A percentile compares a stretch with the other conserved stretches of the same genome.
phyloP scores from a whole-genome alignment of 2,113 vertebrate genomes.

The Dasyprocta punctata region DNA sequence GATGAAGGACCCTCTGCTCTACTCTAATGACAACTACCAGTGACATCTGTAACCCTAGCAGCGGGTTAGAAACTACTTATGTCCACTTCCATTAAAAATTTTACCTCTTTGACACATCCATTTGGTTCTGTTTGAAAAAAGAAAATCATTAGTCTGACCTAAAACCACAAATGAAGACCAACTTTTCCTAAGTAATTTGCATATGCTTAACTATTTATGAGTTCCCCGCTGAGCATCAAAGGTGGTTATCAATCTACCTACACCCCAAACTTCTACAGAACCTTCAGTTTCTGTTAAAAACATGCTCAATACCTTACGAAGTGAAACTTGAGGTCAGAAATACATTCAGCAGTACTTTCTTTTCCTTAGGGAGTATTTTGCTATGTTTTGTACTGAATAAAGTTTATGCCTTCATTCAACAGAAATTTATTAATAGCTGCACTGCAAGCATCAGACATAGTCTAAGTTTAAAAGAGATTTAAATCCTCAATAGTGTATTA shows the following conservation, averaged over 20 bases:
- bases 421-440: slow-evolving; percentile 63
- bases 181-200: slow-evolving; percentile 85
- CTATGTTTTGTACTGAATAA: slow-evolving; percentile 66
- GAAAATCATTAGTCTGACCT: slow-evolving; percentile 91
- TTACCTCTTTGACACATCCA: slow-evolving; percentile 90
- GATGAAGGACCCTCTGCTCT: slow-evolving; percentile 89
- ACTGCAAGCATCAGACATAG: neutral
- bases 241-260: slow-evolving; percentile 92
- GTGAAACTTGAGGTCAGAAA: slow-evolving; percentile 84
- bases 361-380: slow-evolving; percentile 53
- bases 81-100: slow-evolving; percentile 92
- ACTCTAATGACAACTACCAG: slow-evolving; percentile 90
- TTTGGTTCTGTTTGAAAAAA: slow-evolving; percentile 89
- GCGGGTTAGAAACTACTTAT: slow-evolving; percentile 90
- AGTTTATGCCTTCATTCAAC: slow-evolving; percentile 74
- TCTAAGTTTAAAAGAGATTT: slow-evolving; percentile 35
- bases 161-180: slow-evolving; percentile 86
- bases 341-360: slow-evolving; percentile 71
- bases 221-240: slow-evolving; percentile 90
- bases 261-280: slow-evolving; percentile 84
- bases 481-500: slow-evolving; percentile 7
- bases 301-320: slow-evolving; percentile 82
- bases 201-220: slow-evolving; percentile 90
- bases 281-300: slow-evolving; percentile 84
- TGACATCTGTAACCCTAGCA: slow-evolving; percentile 90